Conservation (phyloP, 2,888 invertebrate genomes). For the Dyspetes luteomarginatus region DNA sequence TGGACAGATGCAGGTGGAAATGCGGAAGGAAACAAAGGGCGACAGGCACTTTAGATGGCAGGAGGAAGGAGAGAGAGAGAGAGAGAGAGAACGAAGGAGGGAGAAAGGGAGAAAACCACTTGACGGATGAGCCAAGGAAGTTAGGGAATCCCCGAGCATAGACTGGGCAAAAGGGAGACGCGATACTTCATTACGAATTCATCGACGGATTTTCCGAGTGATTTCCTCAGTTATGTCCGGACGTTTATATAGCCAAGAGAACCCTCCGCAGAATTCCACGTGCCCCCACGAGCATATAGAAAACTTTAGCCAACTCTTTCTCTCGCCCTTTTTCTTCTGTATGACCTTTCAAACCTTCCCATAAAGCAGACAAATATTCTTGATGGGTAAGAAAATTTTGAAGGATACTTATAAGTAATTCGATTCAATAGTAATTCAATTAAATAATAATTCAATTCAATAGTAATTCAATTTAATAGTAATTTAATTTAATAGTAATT, state of each 20-base stretch:
- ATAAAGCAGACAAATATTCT: too few species aligned
- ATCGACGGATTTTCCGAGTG: conserved; percentile 78
- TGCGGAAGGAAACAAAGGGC: conserved; percentile 50
- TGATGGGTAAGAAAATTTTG: too few species aligned
- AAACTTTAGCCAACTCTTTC: not conserved
- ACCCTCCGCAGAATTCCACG: conserved; percentile 27
- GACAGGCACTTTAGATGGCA: conserved; percentile 1
- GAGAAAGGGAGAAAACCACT: conserved; percentile 36
- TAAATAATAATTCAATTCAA: too few species aligned
- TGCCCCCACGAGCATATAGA: not conserved
- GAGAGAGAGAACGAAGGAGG: not conserved
- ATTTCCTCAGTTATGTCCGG: conserved; percentile 76
- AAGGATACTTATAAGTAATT: too few species aligned
- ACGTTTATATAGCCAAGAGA: conserved; percentile 68
- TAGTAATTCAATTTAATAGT: too few species aligned
- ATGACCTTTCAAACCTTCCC: too few species aligned
- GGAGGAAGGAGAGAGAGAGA: conserved; percentile 10
- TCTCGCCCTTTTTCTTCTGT: conserved; percentile 26
- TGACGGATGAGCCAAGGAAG: conserved; percentile 54
- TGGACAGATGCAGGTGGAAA: conserved; percentile 25
- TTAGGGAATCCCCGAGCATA: conserved; percentile 55
- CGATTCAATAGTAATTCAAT: too few species aligned
- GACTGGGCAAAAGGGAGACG: conserved; percentile 56
- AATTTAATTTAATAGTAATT: too few species aligned
- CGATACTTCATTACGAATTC: conserved; percentile 75